Conservation (phyloP, 2,113 vertebrate species). For the Catharus bicknelli region DNA sequence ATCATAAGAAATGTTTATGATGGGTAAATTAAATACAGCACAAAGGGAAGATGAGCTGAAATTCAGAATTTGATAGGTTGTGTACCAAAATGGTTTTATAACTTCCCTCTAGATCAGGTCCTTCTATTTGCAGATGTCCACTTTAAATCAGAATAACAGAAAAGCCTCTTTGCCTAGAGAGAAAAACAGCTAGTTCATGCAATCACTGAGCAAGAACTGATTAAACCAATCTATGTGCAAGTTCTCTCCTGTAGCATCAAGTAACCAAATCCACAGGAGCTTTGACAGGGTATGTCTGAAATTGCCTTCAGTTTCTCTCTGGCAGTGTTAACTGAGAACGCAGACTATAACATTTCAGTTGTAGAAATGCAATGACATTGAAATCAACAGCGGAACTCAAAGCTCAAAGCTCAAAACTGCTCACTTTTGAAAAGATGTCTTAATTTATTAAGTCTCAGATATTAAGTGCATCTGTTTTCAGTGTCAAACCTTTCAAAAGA, state of each 20-base stretch:
- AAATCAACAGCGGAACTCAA: background rate
- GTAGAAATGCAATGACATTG: background rate
- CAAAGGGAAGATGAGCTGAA: background rate
- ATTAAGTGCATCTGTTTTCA: background rate
- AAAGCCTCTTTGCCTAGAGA: background rate
- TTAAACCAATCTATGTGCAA: background rate
- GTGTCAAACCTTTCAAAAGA: background rate
- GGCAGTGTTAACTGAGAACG: background rate
- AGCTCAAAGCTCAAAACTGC: background rate
- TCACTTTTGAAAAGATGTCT: background rate
- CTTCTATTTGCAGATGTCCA: background rate
- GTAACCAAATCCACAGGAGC: background rate
- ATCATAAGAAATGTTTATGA: background rate
- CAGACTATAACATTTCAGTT: background rate
- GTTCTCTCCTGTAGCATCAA: background rate
- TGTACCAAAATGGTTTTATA: background rate
- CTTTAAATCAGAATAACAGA: background rate
- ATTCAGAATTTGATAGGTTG: background rate
- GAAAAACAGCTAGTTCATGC: background rate
- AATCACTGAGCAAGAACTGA: background rate
- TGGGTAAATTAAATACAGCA: background rate
- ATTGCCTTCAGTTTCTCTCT: background rate
- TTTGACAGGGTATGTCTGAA: background rate
- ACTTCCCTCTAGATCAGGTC: background rate
- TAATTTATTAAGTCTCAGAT: background rate